Base-by-base conservation (phyloP, 2,113 vertebrate genomes). In the Rhineura floridana region DNA sequence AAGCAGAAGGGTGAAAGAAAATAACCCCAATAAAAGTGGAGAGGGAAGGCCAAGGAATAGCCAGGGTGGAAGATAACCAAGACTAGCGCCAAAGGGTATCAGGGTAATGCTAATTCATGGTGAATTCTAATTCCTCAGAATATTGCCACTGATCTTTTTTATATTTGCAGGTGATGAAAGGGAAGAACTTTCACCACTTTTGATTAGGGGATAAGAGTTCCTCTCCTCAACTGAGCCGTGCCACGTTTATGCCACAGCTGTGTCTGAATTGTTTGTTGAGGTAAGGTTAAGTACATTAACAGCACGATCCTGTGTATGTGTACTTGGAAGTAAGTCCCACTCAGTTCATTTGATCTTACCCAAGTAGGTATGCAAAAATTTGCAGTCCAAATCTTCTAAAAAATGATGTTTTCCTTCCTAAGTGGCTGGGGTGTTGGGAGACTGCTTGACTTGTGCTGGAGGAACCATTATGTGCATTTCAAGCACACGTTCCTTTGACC, bases 151-250 rank as follows among this genome's bases (percentile, higher is more conserved):
- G 1, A 88, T 90, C 4, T 0, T 87, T 92, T 46, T 90, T 93
- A 89, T 86, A 2, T 94, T 91, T 88, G 4, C 89, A 97, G 97
- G 81, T 52, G 3, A 77, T 89, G 84, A 76, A 77, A 83, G 84
- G 84, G 83, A 86, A 88, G 91, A 73, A 39, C 33, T 4, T 46
- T 21, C 10, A 2, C 1, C 77, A 9, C 19, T 28, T 72, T 0
- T n/a, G 76, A 90, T 5, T 83, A 93, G 50, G 81, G 80, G 1
- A 65, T 83, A 0, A 36, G 86, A 69, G 1, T 77, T 88, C 0
- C 77, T 0, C 0, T 80, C 42, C 0, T 17, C 15, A 15, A 39
- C 0, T 28, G 19, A 33, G 70, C 5, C 0, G 73, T 50, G 70
- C 72, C 59, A 62, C 30, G 44, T 6, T 65, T 90, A 78, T 62